Base-by-base conservation (phyloP, 64 coral and sea anemone genomes). In the Catalaphyllia jardinei region DNA sequence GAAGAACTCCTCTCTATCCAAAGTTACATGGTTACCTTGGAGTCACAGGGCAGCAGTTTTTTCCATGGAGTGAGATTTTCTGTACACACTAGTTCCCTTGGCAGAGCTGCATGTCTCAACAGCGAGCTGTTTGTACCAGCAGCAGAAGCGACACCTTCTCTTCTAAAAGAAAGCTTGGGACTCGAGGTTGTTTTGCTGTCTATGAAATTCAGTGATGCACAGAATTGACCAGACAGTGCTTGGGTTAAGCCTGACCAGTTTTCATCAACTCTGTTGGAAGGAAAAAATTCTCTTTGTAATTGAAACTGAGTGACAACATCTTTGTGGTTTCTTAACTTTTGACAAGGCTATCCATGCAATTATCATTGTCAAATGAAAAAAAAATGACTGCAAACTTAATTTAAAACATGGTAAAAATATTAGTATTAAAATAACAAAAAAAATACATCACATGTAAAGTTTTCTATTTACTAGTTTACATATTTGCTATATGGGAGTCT, bases 61-160 rank as follows among this genome's bases (percentile, higher is more conserved):
- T 95, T 99, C 96, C 96, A 99, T 9, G 96, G 96, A 14, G 96
- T 99, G 1, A 99, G 93, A 52, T 99, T 99, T 61, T 99, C 96
- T 77, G 96, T 99, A 29, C 96, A 99, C 14, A 99, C 96, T 46
- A 93, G 65, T 67, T 99, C 96, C 20, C 93, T 93, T 74, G 93
- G 89, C 33, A 99, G 80, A 51, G 93, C 82, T 22, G 96, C 79
- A 91, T 99, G 95, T 86, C 93, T 79, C 18, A 99, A 31, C 3
- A 95, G 31, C 19, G 76, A 73, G 20, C 88, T 89, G 50, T 99
- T 88, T 27, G 76, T 81, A 27, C 29, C 80, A 25, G 46, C 35
- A 52, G 88, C 74, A 8, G 78, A 62, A 60, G 96, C 57, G 60
- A 95, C 73, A 9, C 96, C 96, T 76, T 93, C 87, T 69, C 93